Percentiles rank a stretch among this genome's conserved stretches.
phyloP scores from a whole-genome alignment of 2,113 vertebrate species.

The Lampris megalopsis region DNA sequence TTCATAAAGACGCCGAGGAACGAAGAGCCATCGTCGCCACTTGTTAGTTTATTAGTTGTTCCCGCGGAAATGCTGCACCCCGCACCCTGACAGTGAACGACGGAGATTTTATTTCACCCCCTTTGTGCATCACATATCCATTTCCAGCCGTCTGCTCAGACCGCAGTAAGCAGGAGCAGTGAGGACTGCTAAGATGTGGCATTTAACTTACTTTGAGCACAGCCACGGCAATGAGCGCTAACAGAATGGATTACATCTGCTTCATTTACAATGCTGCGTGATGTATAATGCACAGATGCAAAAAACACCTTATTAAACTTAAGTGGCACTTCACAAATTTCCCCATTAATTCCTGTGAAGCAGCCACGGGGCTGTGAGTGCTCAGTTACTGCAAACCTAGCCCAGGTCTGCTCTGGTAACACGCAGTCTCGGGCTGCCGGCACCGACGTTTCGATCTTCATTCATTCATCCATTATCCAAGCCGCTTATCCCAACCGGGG shows the following conservation, averaged over 20 bases:
- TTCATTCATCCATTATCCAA: too few species aligned
- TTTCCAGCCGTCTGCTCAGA: conserved; percentile 25
- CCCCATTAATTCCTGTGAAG: background rate
- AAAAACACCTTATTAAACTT: conserved; percentile 23
- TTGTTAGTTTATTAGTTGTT: conserved; percentile 67
- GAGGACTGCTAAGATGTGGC: conserved; percentile 29
- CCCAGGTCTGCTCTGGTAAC: background rate
- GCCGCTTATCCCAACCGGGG: too few species aligned
- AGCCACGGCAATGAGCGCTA: conserved; percentile 3
- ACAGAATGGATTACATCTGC: background rate
- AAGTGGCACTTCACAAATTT: background rate
- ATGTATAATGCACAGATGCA: background rate
- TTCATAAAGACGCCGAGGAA: conserved; percentile 62
- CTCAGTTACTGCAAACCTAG: background rate
- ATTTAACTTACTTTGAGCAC: conserved; percentile 12
- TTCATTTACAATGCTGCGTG: conserved; percentile 21
- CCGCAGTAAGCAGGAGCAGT: conserved; percentile 23
- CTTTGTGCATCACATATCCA: conserved; percentile 57
- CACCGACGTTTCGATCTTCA: background rate
- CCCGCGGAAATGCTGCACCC: conserved; percentile 26
- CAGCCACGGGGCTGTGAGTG: background rate
- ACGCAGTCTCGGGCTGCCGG: background rate
- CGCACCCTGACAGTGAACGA: too few species aligned
- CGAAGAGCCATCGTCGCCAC: conserved; percentile 65
- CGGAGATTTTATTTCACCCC: background rate